Evolutionary conservation across 2,113 vertebrate species (phyloP).

Genomic region (Alexandromys fortis): DNA sequence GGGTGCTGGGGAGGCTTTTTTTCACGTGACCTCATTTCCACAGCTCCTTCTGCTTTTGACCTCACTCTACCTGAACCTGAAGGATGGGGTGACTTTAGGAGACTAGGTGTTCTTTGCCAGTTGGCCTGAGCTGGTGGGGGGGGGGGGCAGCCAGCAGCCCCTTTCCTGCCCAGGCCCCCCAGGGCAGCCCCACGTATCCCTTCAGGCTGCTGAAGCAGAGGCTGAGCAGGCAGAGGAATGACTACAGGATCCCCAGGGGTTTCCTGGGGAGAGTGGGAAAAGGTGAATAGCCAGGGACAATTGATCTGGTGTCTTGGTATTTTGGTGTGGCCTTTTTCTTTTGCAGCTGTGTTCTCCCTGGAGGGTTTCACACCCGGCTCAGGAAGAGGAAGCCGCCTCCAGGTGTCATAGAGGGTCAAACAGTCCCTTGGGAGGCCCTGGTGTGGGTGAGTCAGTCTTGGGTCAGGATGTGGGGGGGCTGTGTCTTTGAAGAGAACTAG

Average conservation of each 20-base stretch:
- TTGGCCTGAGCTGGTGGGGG: not conserved
- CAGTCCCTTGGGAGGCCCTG: not conserved
- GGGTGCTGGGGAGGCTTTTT: not conserved
- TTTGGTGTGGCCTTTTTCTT: not conserved
- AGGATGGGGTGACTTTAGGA: not conserved
- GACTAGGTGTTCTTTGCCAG: not conserved
- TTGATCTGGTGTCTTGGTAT: not conserved
- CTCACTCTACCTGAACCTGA: not conserved
- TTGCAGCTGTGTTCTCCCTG: conserved; percentile 28
- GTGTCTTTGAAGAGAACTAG: not conserved
- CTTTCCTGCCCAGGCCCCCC: not conserved
- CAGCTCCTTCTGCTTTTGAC: not conserved
- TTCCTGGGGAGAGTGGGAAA: not conserved
- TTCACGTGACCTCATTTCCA: not conserved
- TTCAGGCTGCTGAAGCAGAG: not conserved
- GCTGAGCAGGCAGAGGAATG: not conserved
- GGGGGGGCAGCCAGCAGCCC: not conserved
- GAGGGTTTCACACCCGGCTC: conserved; percentile 1
- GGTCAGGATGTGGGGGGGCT: not conserved
- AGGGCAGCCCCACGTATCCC: not conserved
- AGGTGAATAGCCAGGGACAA: conserved; percentile 36
- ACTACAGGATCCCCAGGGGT: fast-evolving
- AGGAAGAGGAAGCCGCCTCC: conserved; percentile 66
- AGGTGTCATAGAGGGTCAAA: not conserved
- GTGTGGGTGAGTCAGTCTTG: not conserved